phyloP scores from a whole-genome alignment of 1,140 invertebrate genomes.

The Nasonia giraulti region DNA sequence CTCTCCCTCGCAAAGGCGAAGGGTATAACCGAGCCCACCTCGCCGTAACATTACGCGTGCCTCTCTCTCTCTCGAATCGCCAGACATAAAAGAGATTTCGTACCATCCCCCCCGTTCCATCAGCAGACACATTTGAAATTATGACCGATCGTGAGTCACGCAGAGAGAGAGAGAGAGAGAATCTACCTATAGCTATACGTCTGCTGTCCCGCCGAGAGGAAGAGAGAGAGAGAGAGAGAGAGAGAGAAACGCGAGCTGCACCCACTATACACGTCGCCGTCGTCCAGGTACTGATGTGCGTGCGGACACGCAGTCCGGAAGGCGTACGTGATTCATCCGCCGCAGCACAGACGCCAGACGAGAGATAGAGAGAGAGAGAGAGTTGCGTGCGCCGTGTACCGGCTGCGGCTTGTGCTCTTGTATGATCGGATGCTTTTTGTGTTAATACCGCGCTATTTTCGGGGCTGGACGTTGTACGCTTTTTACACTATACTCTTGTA shows the following conservation, averaged over 20 bases:
- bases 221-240: slow-evolving; percentile 8
- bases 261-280: slow-evolving; percentile 2
- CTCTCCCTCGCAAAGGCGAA: no score
- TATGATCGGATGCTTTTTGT: not conserved
- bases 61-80: not conserved
- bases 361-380: not conserved
- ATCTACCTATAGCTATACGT: not conserved
- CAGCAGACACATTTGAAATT: slow-evolving; percentile 37
- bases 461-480: no score
- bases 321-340: slow-evolving; percentile 64
- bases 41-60: not conserved
- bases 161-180: not conserved
- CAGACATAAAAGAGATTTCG: slow-evolving; percentile 27
- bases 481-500: no score
- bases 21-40: not conserved
- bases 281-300: slow-evolving; percentile 55
- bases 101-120: slow-evolving; percentile 3
- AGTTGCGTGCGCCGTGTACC: not conserved
- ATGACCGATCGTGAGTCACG: slow-evolving; percentile 52
- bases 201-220: not conserved
- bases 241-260: slow-evolving; percentile 31
- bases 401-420: not conserved
- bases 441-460: not conserved
- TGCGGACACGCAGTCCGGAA: slow-evolving; percentile 65
- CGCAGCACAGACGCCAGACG: slow-evolving; percentile 19